Evolutionary conservation across 53 echinoderm and acorn worm genomes (phyloP), one percentile per base, ranked within the genome.

Genomic region (Stichopus horrens): DNA sequence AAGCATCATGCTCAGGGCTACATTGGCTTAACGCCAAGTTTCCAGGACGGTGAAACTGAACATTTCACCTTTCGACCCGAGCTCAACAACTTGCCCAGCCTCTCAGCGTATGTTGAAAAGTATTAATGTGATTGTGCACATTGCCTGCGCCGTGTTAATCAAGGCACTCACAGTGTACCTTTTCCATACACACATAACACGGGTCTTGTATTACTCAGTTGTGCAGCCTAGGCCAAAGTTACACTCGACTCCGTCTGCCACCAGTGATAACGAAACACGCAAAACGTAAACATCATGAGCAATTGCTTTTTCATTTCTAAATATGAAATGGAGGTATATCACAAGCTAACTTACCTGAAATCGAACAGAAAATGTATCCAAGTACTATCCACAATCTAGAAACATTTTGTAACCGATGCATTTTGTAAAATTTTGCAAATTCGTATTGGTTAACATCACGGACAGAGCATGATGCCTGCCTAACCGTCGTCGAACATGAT

Each of bases 11-110:
- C 71, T 18, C 71, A 16, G 71, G 71, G 71, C n/a, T 71, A 16
- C n/a, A 13, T 71, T 71, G 71, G 71, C 71, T 5, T n/a, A 71
- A 71, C 14, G 71, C 71, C 71, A 71, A 71, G n/a, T 71, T 71
- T 71, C n/a, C 71, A 71, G 19, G 18, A 20, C 16, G 18, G 71
- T 71, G 71, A 7, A 16, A 71, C 19, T 13, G 19, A 71, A 71
- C 71, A 71, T 71, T 71, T 21, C 71, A 71, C 71, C 71, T 71
- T 71, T 71, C 71, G 71, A 71, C 71, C 71, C n/a, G 71, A 71
- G 19, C 71, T 71, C 63, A 63, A 63, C 63, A 16, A 63, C 63
- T 63, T 63, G 63, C 63, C 63, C 5, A 63, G 63, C 63, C 16
- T 37, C 37, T 63, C 16, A 63, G 63, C 16, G 10, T 63, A 71